Base-by-base conservation (phyloP, 2,797 vertebrate species). In the Benthosema pterotum region DNA sequence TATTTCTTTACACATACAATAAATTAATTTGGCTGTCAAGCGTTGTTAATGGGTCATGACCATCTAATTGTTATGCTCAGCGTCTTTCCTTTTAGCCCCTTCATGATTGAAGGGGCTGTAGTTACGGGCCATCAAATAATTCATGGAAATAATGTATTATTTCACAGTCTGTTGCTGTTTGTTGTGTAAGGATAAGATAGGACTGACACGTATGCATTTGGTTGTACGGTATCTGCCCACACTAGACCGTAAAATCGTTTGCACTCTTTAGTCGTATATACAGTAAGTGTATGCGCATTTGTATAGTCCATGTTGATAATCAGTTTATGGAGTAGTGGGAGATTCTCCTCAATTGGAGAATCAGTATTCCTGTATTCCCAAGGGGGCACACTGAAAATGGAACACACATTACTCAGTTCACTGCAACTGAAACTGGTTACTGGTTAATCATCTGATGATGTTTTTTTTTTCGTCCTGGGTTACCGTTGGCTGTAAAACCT, bases 391-490 rank as follows among this genome's bases (percentile, higher is more conserved):
- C 66, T 42, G 15, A 0, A 43, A 42, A 19, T 15, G 4, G 22
- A 9, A 32, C 46, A 48, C 46, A 57, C 59, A 77, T 75, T 71
- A 48, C 28, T 75, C 55, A 57, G 52, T 75, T 78, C 58, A 52
- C 15, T 67, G 64, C 69, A 71, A 67, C 66, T 70, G 67, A 62
- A 80, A 72, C 72, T 57, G 60, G 64, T 63, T 52, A 25, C 55
- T 57, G 67, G 67, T 80, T 75, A 79, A 83, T 80, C 65, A 77
- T 80, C 69, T 60, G 58, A 75, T 66, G 60, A 83, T 78, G 77
- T 83, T 71, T 1, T 32, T 25, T 18, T 28, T 56, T 46, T 55
- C 69, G 50, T 46, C 17, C 38, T 54, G 4, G 6, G 52, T 53
- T 63, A 57, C 59, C 51, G 11, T 42, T 7, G 0, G 19, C 48